Evolutionary conservation across 2,797 vertebrate species (phyloP).

Genomic region (Babyrousa celebensis): DNA sequence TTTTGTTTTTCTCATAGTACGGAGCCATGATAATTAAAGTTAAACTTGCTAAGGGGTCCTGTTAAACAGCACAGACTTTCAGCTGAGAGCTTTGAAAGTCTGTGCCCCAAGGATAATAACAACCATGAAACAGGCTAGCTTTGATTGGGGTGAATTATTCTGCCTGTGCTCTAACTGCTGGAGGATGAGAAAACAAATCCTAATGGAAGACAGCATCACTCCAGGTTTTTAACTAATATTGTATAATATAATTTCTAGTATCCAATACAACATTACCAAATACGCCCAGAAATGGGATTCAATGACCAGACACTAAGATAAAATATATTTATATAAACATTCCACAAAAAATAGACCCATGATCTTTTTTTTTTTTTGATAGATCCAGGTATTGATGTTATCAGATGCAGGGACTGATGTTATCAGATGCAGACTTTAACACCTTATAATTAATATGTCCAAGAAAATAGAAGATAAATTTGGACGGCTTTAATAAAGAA

Average conservation of each 20-base stretch:
- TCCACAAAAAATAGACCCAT: neutral
- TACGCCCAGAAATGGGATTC: neutral
- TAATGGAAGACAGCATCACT: neutral
- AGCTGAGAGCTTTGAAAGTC: conserved; percentile 6
- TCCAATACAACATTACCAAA: neutral
- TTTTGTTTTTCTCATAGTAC: neutral
- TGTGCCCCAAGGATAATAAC: neutral
- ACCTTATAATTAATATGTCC: neutral
- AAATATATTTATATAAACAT: neutral
- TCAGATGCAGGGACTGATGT: neutral
- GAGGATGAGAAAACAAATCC: neutral
- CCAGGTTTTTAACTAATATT: neutral
- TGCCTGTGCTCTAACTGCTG: neutral
- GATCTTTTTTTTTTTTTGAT: too few relatives aligned
- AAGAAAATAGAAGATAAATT: neutral
- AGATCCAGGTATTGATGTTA: neutral
- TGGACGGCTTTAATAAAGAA: neutral
- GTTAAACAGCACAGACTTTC: neutral
- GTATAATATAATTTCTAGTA: neutral
- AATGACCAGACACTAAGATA: neutral
- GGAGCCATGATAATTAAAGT: neutral
- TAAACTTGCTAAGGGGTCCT: neutral
- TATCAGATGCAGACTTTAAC: neutral
- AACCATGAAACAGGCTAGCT: neutral
- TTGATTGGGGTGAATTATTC: neutral